phyloP scores from a whole-genome alignment of 1,140 invertebrate genomes.

The Drosophila bocqueti region DNA sequence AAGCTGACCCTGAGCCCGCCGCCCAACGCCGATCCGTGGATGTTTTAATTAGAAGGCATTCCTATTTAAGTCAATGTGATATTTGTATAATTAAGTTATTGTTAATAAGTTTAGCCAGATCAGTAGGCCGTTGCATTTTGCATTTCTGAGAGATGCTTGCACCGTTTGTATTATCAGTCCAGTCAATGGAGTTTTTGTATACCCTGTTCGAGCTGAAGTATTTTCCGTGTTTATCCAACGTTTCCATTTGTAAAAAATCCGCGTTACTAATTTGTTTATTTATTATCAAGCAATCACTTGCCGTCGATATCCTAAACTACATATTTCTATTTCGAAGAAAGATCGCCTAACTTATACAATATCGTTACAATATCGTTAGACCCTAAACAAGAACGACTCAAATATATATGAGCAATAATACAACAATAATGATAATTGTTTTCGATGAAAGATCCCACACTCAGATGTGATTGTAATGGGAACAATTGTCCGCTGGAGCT shows the following conservation, averaged over 20 bases:
- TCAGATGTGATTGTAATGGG: slow-evolving; percentile 40
- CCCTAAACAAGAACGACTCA: neutral
- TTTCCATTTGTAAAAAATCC: slow-evolving; percentile 33
- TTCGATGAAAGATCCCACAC: slow-evolving; percentile 37
- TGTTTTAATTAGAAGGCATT: slow-evolving; percentile 4
- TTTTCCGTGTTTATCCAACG: slow-evolving; percentile 28
- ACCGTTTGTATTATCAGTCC: slow-evolving; percentile 21
- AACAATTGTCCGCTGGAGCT: slow-evolving; percentile 51
- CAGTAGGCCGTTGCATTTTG: slow-evolving; percentile 5
- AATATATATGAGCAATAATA: slow-evolving; percentile 21
- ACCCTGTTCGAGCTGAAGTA: slow-evolving; percentile 8
- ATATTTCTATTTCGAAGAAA: neutral
- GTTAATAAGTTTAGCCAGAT: slow-evolving; percentile 6
- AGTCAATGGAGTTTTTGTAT: slow-evolving; percentile 15
- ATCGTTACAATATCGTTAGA: slow-evolving; percentile 10
- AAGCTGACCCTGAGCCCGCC: slow-evolving; percentile 45
- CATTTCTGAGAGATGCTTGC: slow-evolving; percentile 54
- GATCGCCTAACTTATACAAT: slow-evolving; percentile 28
- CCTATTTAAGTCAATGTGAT: slow-evolving; percentile 21
- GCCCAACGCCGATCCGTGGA: slow-evolving; percentile 18
- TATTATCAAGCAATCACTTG: slow-evolving; percentile 18
- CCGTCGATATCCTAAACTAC: slow-evolving; percentile 16
- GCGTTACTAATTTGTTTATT: slow-evolving; percentile 28
- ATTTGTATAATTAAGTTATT: slow-evolving; percentile 24
- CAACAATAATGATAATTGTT: slow-evolving; percentile 1